phyloP scores from a whole-genome alignment of 1,140 invertebrate genomes.

The Aphidius gifuensis region DNA sequence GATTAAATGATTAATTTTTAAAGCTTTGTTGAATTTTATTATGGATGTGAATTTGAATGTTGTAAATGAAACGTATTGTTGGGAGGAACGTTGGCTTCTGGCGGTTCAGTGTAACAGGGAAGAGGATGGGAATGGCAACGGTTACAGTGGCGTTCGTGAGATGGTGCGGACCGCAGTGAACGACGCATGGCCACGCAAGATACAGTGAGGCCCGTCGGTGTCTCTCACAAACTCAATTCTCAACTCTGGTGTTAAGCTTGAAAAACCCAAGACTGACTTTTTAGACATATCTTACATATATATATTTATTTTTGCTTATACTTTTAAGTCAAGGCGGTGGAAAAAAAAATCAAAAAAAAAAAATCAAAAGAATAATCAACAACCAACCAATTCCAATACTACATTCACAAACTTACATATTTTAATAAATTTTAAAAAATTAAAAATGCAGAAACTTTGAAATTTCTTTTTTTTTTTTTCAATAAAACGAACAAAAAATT shows the following conservation, averaged over 20 bases:
- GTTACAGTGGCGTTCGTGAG: constrained; percentile 22
- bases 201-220: constrained; percentile 19
- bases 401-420: too few species aligned
- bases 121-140: not conserved
- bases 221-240: not conserved
- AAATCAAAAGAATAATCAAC: too few species aligned
- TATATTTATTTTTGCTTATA: too few species aligned
- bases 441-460: too few species aligned
- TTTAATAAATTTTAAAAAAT: too few species aligned
- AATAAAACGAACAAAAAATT: too few species aligned
- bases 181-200: constrained; percentile 29
- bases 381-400: too few species aligned
- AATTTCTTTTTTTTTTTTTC: too few species aligned
- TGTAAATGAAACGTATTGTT: not conserved
- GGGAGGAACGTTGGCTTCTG: constrained; percentile 15
- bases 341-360: too few species aligned
- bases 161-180: constrained; percentile 24
- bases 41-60: constrained; percentile 10
- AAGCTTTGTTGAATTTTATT: constrained; percentile 24
- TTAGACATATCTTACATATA: not conserved
- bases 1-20: not conserved
- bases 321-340: too few species aligned
- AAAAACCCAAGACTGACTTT: not conserved
- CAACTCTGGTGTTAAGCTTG: constrained; percentile 8
- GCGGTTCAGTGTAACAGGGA: not conserved